Evolutionary conservation across 2,113 vertebrate genomes (phyloP), one percentile per base, ranked within the genome.

Genomic region (Brachyhypopomus gauderio): DNA sequence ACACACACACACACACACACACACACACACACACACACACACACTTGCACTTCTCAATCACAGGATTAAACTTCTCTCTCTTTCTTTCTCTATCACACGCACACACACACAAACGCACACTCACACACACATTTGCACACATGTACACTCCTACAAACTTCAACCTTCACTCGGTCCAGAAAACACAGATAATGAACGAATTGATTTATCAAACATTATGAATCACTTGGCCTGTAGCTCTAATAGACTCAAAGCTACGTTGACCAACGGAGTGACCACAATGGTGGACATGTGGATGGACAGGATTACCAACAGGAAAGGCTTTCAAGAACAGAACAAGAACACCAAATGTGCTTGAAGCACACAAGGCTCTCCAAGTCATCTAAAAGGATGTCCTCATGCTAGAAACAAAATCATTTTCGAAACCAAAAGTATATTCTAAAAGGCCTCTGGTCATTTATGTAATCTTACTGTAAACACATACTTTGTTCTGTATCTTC

Each of bases 11-110:
- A 67, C 79, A 63, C 70, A 56, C 72, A 79, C 72, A 1, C 94
- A 92, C 86, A 92, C 94, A 67, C 79, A 63, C 70, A 56, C 72
- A 79, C 72, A 2, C 94, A 92, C 86, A 92, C 94, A 92, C 90
- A 30, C 30, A 30, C 30, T 30, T 30, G 30, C 92, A 94, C 91
- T 88, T 89, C 83, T 72, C 86, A 86, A 89, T 92, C 87, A 90
- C 86, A 88, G 89, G 89, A 89, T 91, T 90, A 90, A 84, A 36
- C 20, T 52, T 30, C 38, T 70, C 38, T 64, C 22, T 56, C 14
- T 59, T 9, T 23, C 34, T 30, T 27, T 52, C 12, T 74, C n/a
- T 64, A 14, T 30, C n/a, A 23, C 5, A 72, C 72, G 66, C 77
- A 27, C 71, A 74, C 56, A 80, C 72, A 76, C 78, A 75, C 74